Base-by-base conservation (phyloP, 2,888 invertebrate genomes). In the Dilophus febrilis region DNA sequence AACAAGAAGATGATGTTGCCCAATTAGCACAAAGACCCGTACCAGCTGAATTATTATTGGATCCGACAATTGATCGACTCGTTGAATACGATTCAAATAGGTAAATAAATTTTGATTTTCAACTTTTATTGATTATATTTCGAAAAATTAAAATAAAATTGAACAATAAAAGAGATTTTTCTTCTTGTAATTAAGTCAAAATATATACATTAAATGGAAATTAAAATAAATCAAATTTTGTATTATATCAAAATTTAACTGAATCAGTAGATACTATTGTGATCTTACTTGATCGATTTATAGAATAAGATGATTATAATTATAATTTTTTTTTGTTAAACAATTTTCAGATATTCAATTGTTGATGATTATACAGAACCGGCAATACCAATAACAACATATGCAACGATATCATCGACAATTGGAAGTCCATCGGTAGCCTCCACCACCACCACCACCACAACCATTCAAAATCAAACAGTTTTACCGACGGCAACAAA, bases 1-100 rank as follows among this genome's bases (percentile, higher is more conserved):
- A 86, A 53, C 86, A 86, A 51, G 84, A 85, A 52, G 81, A 83
- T 50, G 84, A 84, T 53, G 83, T 84, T 1, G 81, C 82, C 2
- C 74, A 75, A 2, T 58, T 84, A 38, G 78, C 82, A 1, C 82
- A 83, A 52, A 65, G 83, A 29, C 84, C 83, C 0, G 74, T 73
- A 10, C 75, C 83, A 0, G 70, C 83, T 0, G 84, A 85, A 53
- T 59, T 83, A 17, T 64, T 84, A 28, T 64, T 81, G 38, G 76
- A 77, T 59, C 83, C 84, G 2, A 81, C 82, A 2, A 80, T 83
- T 49, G 83, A 84, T 59, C 65, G 81, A 37, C 64, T 84, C 35
- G 79, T 82, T 37, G 84, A 85, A 56, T 83, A 79, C 55, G 79
- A 83, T 55, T 73, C 78, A 2, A 79, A 66, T 53, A 70, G 80